These are phyloP conservation scores for Phataginus tricuspis DNA, from an alignment of 2,797 vertebrate genomes.

Conservation along the genomic window DNA sequence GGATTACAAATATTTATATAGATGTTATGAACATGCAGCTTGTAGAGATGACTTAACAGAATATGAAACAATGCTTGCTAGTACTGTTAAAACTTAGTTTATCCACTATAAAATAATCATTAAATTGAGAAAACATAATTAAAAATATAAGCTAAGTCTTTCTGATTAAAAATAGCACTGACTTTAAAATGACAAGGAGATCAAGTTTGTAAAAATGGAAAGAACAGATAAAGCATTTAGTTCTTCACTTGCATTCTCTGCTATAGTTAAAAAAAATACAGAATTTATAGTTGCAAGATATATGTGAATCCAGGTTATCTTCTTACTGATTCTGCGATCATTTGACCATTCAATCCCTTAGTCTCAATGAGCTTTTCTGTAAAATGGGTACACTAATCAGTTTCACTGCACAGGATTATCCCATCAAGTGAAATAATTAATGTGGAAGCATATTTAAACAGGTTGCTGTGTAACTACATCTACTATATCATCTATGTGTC, in stretches of 20 bases:
- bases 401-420: neutral
- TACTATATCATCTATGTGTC: neutral
- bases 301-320: neutral
- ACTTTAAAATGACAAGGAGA: neutral
- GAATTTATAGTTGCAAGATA: neutral
- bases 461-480: neutral
- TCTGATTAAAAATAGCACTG: neutral
- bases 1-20: neutral
- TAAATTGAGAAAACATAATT: neutral
- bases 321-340: neutral
- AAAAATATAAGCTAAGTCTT: neutral
- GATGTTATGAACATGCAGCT: neutral
- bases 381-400: neutral
- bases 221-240: neutral
- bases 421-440: neutral
- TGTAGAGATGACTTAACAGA: neutral
- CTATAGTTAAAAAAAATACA: neutral
- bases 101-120: neutral
- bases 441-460: neutral
- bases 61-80: neutral
- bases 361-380: neutral
- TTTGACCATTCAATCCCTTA: neutral
- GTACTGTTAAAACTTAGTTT: neutral
- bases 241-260: neutral
- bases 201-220: neutral